Evolutionary conservation across 2,888 invertebrate genomes (phyloP).

Genomic region (Amorpha juglandis): DNA sequence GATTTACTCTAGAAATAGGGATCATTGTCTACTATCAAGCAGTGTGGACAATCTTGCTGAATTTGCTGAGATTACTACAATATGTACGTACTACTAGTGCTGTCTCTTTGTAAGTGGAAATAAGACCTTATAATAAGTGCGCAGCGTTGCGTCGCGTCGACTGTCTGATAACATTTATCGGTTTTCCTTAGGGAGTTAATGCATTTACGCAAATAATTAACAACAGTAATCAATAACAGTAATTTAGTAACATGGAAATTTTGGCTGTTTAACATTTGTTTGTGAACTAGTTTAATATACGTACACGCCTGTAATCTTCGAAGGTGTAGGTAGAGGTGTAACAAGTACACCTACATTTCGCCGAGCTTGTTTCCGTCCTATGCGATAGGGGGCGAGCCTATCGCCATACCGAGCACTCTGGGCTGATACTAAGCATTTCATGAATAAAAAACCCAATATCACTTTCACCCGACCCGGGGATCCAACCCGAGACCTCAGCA

Average conservation of each 20-base stretch:
- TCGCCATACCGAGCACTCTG: no score
- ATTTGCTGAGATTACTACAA: not conserved
- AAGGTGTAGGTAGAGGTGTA: no score
- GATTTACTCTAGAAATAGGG: not conserved
- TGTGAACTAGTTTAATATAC: no score
- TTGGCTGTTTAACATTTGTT: not conserved
- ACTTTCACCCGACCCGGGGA: no score
- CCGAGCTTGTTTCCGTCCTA: no score
- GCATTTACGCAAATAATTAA: not conserved
- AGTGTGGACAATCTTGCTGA: not conserved
- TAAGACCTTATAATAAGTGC: not conserved
- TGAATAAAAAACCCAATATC: no score
- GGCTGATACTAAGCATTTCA: no score
- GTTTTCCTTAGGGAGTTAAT: not conserved
- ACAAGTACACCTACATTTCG: no score
- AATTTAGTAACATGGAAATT: not conserved
- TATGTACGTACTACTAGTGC: not conserved
- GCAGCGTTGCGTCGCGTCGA: not conserved
- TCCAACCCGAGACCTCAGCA: no score
- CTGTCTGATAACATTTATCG: not conserved
- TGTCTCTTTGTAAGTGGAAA: not conserved
- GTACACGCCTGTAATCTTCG: no score
- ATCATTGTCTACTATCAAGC: not conserved
- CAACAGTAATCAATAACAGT: not conserved
- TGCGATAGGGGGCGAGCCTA: no score